Evolutionary conservation across 2,113 vertebrate species (phyloP), one percentile per base, ranked within the genome.

Genomic region (Monarcha castaneiventris): DNA sequence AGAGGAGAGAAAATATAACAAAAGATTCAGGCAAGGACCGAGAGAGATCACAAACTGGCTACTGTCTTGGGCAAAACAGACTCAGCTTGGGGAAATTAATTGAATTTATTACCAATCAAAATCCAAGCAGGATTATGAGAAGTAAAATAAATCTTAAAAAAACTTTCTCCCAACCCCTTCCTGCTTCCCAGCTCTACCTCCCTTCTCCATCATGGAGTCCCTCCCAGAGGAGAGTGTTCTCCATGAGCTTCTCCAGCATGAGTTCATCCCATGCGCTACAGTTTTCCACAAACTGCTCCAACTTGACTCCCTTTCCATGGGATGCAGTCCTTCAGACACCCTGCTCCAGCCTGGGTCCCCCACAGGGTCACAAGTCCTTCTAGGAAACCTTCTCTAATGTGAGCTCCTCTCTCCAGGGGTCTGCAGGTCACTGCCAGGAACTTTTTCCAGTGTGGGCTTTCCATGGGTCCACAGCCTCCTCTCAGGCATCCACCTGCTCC

Each of bases 331-430:
- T 68, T 61, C 46, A 37, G 27, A 22, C 29, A 44, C 18, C 7
- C 9, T 77, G 21, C 11, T 18, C 54, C 15, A 23, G 13, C 0
- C 0, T 19, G 7, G 9, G 22, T 32, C 3, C 9, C 16, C 27
- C 13, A 18, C 9, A 61, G 27, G 33, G 33, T 46, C 27, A 61
- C 23, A 69, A 39, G 3, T 46, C 33, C 33, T 54, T 46, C 21
- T 18, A 46, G 33, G 48, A 61, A 54, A 69, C 1, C 3, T 51
- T 44, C 26, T 61, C 18, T 18, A 16, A 32, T 10, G 29, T 52
- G 46, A 3, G 6, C 21, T 52, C 11, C 63, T 61, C 27, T 33
- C 33, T 69, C 18, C 22, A 52, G 27, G n/a, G 27, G 15, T 64
- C 51, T 56, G 15, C 29, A 48, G n/a, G 18, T 39, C 33, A 6